These are phyloP conservation scores for Thamnaconus septentrionalis DNA, from an alignment of 2,113 vertebrate species.

Conservation along the genomic window DNA sequence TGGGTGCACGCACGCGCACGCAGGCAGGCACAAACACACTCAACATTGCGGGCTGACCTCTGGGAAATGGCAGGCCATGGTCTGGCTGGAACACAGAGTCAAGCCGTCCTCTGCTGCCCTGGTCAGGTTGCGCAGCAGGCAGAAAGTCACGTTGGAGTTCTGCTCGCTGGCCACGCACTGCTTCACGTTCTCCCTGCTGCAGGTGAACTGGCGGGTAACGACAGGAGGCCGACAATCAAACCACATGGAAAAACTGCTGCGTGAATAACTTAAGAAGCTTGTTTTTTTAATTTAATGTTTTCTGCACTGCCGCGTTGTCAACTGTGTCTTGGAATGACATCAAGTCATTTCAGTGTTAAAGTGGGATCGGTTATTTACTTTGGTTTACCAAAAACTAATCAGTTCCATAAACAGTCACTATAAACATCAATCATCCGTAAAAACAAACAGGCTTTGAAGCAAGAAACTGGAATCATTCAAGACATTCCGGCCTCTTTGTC, in stretches of 20 bases:
- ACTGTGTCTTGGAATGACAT: neutral
- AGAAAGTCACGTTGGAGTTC: constrained; percentile 81
- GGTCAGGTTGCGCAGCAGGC: constrained; percentile 84
- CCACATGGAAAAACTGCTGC: neutral
- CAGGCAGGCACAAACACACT: neutral
- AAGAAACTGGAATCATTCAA: neutral
- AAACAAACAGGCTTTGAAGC: neutral
- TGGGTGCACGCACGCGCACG: neutral
- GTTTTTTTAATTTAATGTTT: too few relatives aligned
- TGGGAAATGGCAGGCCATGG: constrained; percentile 85
- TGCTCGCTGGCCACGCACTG: constrained; percentile 78
- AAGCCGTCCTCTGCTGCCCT: constrained; percentile 71
- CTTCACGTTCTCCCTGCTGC: constrained; percentile 79
- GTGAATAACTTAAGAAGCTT: too few relatives aligned
- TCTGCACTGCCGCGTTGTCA: too few relatives aligned
- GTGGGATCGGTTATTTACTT: too few relatives aligned
- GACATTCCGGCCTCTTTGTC: too few relatives aligned
- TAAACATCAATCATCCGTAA: too few relatives aligned
- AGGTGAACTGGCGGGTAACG: constrained; percentile 80
- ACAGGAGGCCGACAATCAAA: constrained; percentile 16
- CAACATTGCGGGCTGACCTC: constrained; percentile 79
- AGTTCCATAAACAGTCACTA: too few relatives aligned
- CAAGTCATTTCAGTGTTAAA: neutral
- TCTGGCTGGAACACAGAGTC: constrained; percentile 77
- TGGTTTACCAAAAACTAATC: too few relatives aligned